A percentile compares a stretch with the other conserved stretches of the same genome.
Conservation (phyloP, 2,113 vertebrate species). For the Chiloscyllium plagiosum region DNA sequence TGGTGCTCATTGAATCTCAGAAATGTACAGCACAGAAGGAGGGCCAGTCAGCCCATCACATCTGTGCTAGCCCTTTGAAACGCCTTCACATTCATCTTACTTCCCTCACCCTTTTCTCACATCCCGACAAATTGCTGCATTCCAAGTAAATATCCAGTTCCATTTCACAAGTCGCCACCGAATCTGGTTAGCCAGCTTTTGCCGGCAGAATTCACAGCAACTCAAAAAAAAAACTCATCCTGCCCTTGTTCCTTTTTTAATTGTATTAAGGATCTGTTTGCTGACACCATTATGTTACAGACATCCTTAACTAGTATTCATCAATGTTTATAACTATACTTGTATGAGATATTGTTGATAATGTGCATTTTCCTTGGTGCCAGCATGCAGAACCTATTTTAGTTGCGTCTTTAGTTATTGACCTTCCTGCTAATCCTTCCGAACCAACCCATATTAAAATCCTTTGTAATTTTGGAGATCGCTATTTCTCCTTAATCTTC, state of each 20-base stretch:
- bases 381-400: too few relatives aligned
- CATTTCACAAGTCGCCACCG: not conserved
- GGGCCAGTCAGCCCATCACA: not conserved
- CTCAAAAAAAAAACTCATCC: not conserved
- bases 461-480: not conserved
- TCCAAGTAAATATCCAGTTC: not conserved
- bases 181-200: not conserved
- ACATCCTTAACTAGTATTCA: too few relatives aligned
- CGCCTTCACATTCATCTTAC: not conserved
- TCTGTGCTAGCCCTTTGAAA: not conserved
- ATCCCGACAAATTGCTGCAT: not conserved
- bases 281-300: too few relatives aligned
- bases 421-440: not conserved
- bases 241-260: not conserved
- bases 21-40: not conserved
- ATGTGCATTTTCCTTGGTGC: too few relatives aligned
- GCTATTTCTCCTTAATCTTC: not conserved
- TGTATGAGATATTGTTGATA: too few relatives aligned
- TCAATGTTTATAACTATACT: too few relatives aligned
- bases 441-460: not conserved
- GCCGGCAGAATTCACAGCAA: not conserved
- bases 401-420: not conserved
- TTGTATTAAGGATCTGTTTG: not conserved
- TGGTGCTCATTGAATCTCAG: not conserved
- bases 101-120: not conserved